Evolutionary conservation across 2,113 vertebrate species (phyloP), one percentile per base, ranked within the genome.

Genomic region (Mugil cephalus): DNA sequence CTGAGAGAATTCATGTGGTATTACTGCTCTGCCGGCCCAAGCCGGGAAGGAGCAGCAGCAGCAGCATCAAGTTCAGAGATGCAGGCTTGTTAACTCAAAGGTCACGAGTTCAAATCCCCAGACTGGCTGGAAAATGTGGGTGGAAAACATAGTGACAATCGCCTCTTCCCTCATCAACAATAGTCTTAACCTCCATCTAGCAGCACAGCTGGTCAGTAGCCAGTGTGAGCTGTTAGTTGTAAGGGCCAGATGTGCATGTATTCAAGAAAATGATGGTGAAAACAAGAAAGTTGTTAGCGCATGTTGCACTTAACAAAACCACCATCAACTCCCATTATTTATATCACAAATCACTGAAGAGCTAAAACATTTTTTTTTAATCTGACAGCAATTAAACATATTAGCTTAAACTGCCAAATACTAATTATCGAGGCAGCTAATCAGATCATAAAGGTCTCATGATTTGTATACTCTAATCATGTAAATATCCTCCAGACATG

Each of bases 91-190:
- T 78, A 69, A 62, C 52, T 65, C 9, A 50, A 30, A 62, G 74
- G 64, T 76, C 47, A 36, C 19, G 2, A 6, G 77, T 60, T 77
- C 19, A 74, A 64, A 77, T 86, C 53, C 18, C 18, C 18, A 47
- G 17, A 47, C 67, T 38, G 58, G 17, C 39, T 0, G 34, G 64
- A 24, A 74, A 47, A 65, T 80, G 53, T 62, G 52, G 48, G 21
- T 54, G 48, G 69, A 47, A 83, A 77, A 64, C 58, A 35, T 15
- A 48, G 15, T 1, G 58, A 77, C 39, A 30, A 43, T 7, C 40
- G 36, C 69, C 61, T 19, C 40, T 60, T 74, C 46, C 63, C 45
- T 74, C 77, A 60, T 74, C 73, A 78, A 19, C 38, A 34, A 34
- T 38, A 8, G 45, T 71, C 48, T 48, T 42, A 46, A 72, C 50